Conservation (phyloP, 2,797 vertebrate genomes). For the Anas bahamensis region DNA sequence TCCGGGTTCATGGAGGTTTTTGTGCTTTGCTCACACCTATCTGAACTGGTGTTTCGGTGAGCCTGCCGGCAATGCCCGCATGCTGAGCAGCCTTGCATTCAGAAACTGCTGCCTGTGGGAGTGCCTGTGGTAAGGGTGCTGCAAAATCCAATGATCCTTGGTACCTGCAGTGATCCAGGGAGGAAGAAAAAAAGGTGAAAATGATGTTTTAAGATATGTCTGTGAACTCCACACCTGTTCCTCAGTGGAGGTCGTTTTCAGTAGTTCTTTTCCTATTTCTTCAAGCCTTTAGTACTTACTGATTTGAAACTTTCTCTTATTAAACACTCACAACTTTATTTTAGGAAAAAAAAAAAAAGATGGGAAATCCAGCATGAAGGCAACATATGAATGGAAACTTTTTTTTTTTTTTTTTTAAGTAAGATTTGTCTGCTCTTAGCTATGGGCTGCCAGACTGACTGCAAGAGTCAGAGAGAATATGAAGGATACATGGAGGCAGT, state of each 20-base stretch:
- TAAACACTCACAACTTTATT: not conserved
- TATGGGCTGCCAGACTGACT: not conserved
- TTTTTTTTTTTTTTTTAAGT: not conserved
- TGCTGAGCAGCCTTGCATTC: not conserved
- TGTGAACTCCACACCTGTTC: not conserved
- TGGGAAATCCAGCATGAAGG: not conserved
- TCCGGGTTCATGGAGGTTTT: not conserved
- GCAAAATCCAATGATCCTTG: not conserved
- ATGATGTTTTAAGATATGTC: not conserved
- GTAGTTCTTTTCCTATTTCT: not conserved
- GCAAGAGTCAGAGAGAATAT: not conserved
- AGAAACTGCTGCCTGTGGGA: not conserved
- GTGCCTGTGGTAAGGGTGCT: not conserved
- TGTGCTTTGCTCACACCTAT: not conserved
- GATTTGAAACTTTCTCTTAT: not conserved
- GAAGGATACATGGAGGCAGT: not conserved
- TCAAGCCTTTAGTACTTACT: not conserved
- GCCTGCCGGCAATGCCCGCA: not conserved
- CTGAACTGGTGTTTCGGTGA: fast-evolving
- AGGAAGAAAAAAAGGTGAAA: not conserved
- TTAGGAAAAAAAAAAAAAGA: not conserved
- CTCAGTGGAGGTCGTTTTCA: not conserved
- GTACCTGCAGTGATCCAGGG: not conserved
- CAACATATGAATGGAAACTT: not conserved
- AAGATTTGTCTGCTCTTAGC: not conserved